phyloP scores from a whole-genome alignment of 2,888 invertebrate species.

The Xanthia icteritia region DNA sequence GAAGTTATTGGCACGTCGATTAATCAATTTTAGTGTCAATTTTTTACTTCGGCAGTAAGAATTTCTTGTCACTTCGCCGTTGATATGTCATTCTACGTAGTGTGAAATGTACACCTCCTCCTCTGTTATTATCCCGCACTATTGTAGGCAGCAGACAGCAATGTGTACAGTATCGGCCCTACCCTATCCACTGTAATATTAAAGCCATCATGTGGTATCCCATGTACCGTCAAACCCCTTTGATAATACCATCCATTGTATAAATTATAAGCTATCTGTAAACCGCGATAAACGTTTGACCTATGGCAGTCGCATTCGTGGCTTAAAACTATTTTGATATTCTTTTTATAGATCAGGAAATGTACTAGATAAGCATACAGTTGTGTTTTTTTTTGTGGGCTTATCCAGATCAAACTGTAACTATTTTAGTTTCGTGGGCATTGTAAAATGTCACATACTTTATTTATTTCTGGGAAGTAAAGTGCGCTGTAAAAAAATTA shows the following conservation, averaged over 20 bases:
- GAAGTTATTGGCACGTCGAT: no score
- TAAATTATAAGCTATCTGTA: conserved; percentile 50
- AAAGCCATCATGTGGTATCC: conserved; percentile 54
- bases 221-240: conserved; percentile 48
- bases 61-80: no score
- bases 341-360: conserved; percentile 3
- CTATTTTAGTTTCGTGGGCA: neutral
- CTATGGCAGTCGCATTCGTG: conserved; percentile 5
- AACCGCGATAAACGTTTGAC: conserved; percentile 43
- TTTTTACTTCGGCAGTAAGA: no score
- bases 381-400: neutral
- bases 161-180: conserved; percentile 18
- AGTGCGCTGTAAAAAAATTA: neutral
- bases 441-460: neutral
- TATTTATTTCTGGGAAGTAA: neutral
- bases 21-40: no score
- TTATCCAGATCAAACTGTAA: neutral
- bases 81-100: neutral
- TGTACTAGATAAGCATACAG: neutral
- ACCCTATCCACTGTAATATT: conserved; percentile 49
- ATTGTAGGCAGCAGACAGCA: conserved; percentile 8
- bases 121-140: conserved; percentile 19
- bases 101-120: conserved; percentile 28
- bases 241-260: conserved; percentile 43
- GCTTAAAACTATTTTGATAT: conserved; percentile 7